Evolutionary conservation across 2,888 invertebrate genomes (phyloP), one percentile per base, ranked within the genome.

Genomic region (Hyles lineata): DNA sequence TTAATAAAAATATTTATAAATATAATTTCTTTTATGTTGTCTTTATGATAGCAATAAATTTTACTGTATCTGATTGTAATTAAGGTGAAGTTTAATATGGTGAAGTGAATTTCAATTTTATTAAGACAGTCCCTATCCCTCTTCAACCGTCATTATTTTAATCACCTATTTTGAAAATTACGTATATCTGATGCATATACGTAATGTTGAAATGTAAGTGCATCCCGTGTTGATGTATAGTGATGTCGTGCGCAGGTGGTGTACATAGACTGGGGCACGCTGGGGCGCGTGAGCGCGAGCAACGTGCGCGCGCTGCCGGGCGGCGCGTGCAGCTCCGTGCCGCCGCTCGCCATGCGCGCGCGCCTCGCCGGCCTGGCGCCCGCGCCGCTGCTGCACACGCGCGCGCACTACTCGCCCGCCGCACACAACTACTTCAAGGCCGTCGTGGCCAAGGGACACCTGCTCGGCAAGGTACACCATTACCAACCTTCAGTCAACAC

Each of bases 241-340:
- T 84, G 85, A 50, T 58, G 2, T 43, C 8, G 52, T 6, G n/a
- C 0, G n/a, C 87, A 97, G 96, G 96, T 98, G 6, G 93, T 96
- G 71, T 98, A 97, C 86, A 96, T 98, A 71, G 98, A 99, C 91
- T 97, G 96, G 87, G 98, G 98, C 21, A 96, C 96, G 79, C 91
- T 87, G 23, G 95, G 90, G 0, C 89, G 91, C 61, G 89, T 97
- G 52, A 83, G 86, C 71, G 78, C 85, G 71, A 82, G 89, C 70
- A 93, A 94, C 74, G 78, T 97, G 60, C 95, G 94, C 71, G 84
- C 89, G 1, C 81, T 95, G 72, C 90, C 92, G 3, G 21, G 8
- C 4, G 86, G 86, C 76, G 77, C 73, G 76, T 80, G 87, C 76
- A 67, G 85, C 0, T 71, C 80, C 3, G 80, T 92, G 62, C 95